Evolutionary conservation across 2,888 invertebrate genomes (phyloP), one percentile per base, ranked within the genome.

Genomic region (Sycophila texana): DNA sequence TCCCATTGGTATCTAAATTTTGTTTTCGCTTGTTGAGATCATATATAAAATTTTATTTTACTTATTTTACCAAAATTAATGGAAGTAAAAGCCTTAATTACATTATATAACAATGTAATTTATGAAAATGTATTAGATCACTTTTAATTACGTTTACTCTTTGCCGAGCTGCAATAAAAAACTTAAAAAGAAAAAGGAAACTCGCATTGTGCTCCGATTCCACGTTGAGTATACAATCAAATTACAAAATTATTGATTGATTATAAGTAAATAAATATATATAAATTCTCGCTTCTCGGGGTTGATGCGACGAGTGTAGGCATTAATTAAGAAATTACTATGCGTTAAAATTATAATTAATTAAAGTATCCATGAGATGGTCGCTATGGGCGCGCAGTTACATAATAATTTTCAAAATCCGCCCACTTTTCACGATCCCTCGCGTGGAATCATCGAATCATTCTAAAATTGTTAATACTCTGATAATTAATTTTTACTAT

Each of bases 291-390:
- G 74, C 71, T 79, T 81, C 70, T 81, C 77, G 79, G 77, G 77
- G 79, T 79, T 74, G 74, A 79, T 81, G 81, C 81, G 81, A 79
- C 79, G 70, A 77, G 74, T 65, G 68, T 80, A 75, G 65, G 51
- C 65, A 39, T 65, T 60, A 78, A 71, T 73, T 78, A 77, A 78
- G 10, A 78, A 73, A 72, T 81, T 75, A 78, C 18, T 55, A 73
- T 39, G 10, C 39, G 47, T 67, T n/a, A 67, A 74, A 66, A 60
- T 26, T 65, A 65, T 72, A 39, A 39, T 39, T 39, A 39, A 39
- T 53, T 16, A n/a, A 57, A 65, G 60, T 72, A n/a, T 53, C 57
- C 53, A 51, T 61, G 53, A 77, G 66, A 60, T 72, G 51, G 3
- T 16, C 47, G 67, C 60, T 26, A 12, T 61, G 16, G 65, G 66